These are phyloP conservation scores for Falco biarmicus DNA, from an alignment of 2,797 vertebrate species.

Conservation along the genomic window DNA sequence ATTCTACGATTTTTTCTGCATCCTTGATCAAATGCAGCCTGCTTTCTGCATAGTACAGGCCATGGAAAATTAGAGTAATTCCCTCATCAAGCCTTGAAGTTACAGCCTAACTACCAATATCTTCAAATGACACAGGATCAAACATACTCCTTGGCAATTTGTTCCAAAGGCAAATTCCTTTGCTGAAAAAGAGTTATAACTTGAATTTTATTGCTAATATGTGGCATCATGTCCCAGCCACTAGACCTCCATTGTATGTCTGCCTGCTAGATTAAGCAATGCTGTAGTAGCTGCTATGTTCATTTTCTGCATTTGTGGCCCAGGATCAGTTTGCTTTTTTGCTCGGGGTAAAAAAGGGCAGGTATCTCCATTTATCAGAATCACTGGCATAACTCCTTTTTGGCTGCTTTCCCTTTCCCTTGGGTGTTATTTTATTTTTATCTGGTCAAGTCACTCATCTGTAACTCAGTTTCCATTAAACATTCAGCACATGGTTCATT, in stretches of 20 bases:
- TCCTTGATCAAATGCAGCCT: not conserved
- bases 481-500: not conserved
- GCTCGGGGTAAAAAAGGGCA: not conserved
- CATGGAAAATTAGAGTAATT: not conserved
- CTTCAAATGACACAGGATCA: not conserved
- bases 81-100: not conserved
- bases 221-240: not conserved
- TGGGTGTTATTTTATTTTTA: not conserved
- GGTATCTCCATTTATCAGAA: constrained; percentile 5
- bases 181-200: not conserved
- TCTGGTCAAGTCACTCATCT: not conserved
- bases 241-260: not conserved
- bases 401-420: not conserved
- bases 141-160: not conserved
- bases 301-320: not conserved
- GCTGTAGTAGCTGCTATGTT: not conserved
- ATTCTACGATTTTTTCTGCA: not conserved
- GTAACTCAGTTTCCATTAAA: constrained; percentile 8
- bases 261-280: not conserved
- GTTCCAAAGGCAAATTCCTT: not conserved
- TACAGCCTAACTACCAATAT: not conserved
- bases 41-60: not conserved
- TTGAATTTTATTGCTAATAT: not conserved
- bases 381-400: not conserved
- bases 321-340: not conserved